Evolutionary conservation across 2,888 invertebrate genomes (phyloP).

Genomic region (Agonum fuliginosum): DNA sequence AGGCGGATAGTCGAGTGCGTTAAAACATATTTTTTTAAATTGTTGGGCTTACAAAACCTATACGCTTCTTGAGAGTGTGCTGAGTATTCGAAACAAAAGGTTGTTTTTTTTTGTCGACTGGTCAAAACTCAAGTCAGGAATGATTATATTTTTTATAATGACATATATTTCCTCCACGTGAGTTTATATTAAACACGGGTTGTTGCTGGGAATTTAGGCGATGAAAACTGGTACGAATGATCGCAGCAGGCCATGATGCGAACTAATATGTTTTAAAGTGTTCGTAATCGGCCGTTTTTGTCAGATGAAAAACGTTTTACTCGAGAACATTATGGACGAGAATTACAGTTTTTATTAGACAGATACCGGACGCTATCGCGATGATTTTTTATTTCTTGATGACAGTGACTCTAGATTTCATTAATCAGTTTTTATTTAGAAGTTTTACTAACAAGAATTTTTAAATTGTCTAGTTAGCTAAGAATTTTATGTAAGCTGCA

Average conservation of each 20-base stretch:
- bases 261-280: not conserved
- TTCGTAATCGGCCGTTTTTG: not conserved
- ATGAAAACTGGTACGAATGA: not conserved
- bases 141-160: too few relatives aligned
- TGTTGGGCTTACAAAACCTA: too few relatives aligned
- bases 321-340: not conserved
- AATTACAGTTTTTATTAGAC: not conserved
- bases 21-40: too few relatives aligned
- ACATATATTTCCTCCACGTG: slow-evolving; percentile 47
- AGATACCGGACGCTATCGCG: not conserved
- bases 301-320: not conserved
- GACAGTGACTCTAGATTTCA: not conserved
- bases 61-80: too few relatives aligned
- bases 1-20: too few relatives aligned
- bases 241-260: not conserved
- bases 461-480: too few relatives aligned
- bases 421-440: too few relatives aligned
- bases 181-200: slow-evolving; percentile 48
- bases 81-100: too few relatives aligned
- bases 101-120: too few relatives aligned
- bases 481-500: too few relatives aligned
- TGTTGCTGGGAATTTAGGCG: not conserved
- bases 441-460: too few relatives aligned
- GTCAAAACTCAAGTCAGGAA: too few relatives aligned
- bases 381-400: not conserved